A percentile compares a stretch with the other conserved stretches of the same genome.
These are phyloP conservation scores for Falco biarmicus DNA, from an alignment of 2,797 vertebrate species.

Conservation along the genomic window DNA sequence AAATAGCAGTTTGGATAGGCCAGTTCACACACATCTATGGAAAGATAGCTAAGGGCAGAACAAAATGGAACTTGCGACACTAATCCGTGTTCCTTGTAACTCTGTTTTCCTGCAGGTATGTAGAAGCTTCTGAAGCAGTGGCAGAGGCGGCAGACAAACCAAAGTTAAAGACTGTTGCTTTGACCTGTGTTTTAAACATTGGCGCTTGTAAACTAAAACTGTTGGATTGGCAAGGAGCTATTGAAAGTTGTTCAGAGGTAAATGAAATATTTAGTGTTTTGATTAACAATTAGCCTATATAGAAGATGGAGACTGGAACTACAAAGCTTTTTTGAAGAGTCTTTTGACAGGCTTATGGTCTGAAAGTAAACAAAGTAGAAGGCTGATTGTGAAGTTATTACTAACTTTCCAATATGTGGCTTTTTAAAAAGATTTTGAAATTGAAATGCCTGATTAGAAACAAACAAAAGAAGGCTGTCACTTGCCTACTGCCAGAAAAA, in stretches of 20 bases:
- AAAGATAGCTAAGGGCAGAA: not conserved
- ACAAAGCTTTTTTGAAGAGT: not conserved
- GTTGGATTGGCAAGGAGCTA: constrained; percentile 89
- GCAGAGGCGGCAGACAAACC: constrained; percentile 77
- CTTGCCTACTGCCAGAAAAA: not conserved
- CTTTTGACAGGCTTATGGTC: not conserved
- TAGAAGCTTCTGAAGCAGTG: constrained; percentile 84
- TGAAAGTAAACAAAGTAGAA: not conserved
- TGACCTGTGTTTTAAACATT: constrained; percentile 92
- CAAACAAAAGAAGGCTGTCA: not conserved
- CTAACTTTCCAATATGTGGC: not conserved
- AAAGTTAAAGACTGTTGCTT: constrained; percentile 83
- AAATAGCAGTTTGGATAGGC: not conserved
- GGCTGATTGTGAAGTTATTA: not conserved
- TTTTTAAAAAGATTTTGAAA: not conserved
- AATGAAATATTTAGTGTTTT: not conserved
- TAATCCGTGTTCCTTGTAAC: not conserved
- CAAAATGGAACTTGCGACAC: not conserved
- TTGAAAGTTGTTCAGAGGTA: constrained; percentile 93
- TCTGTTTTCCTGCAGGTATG: constrained; percentile 82
- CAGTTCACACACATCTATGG: not conserved
- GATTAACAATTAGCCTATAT: not conserved
- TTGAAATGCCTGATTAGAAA: not conserved
- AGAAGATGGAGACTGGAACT: not conserved
- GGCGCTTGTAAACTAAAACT: constrained; percentile 94